Conservation (phyloP, 1,140 invertebrate species). For the Saccostrea glomerata region DNA sequence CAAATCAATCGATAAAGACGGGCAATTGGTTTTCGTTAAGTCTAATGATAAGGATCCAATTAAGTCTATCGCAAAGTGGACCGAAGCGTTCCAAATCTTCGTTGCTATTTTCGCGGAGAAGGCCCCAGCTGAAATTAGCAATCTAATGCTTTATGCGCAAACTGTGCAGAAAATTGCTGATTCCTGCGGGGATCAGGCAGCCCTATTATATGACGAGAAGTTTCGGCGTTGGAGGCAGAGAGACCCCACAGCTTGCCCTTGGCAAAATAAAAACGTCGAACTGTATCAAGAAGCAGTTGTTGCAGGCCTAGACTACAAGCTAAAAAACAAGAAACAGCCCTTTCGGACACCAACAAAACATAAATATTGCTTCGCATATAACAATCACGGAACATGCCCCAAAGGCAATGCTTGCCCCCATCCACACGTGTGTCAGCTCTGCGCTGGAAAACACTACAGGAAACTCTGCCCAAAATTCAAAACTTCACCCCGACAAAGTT, state of each 20-base stretch:
- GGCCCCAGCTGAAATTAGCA: neutral
- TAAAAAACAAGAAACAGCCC: neutral
- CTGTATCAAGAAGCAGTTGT: neutral
- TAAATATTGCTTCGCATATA: neutral
- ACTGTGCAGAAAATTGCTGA: neutral
- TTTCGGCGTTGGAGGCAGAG: neutral
- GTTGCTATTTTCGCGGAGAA: neutral
- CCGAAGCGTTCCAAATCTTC: neutral
- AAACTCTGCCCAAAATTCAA: neutral
- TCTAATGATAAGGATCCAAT: neutral
- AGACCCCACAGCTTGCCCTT: neutral
- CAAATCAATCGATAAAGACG: neutral
- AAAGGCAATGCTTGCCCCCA: neutral
- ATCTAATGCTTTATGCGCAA: neutral
- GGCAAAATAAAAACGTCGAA: neutral
- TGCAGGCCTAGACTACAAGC: neutral
- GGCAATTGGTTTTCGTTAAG: neutral
- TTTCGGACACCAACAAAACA: neutral
- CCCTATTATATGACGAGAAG: neutral
- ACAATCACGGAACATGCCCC: conserved; percentile 8
- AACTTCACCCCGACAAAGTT: neutral
- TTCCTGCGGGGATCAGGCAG: neutral
- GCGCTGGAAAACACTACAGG: neutral
- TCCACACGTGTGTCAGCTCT: neutral
- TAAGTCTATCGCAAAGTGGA: neutral